A percentile compares a stretch with the other conserved stretches of the same genome.
These are phyloP conservation scores for Pseudotriccus pelzelni DNA, from an alignment of 2,797 vertebrate species.

Conservation along the genomic window DNA sequence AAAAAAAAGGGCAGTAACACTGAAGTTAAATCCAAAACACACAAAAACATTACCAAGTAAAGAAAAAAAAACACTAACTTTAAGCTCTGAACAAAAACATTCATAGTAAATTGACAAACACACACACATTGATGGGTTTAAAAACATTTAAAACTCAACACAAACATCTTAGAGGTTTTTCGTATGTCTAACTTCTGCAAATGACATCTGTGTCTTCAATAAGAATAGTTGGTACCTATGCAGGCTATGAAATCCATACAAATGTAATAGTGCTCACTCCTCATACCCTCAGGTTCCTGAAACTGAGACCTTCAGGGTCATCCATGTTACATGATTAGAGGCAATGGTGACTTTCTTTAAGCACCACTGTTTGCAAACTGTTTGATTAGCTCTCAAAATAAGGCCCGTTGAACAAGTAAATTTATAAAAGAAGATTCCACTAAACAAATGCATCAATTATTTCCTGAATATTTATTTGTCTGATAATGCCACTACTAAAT, in stretches of 20 bases:
- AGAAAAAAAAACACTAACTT: background rate
- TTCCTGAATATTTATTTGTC: background rate
- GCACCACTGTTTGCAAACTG: background rate
- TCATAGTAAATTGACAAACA: background rate
- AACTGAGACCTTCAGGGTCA: background rate
- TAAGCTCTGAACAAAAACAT: background rate
- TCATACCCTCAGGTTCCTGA: background rate
- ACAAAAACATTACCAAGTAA: background rate
- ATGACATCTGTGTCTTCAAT: background rate
- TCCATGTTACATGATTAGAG: background rate
- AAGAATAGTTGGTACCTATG: background rate
- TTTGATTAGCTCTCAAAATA: background rate
- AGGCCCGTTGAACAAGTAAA: background rate
- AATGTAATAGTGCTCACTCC: background rate
- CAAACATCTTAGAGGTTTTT: background rate
- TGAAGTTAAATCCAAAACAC: background rate
- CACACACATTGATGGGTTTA: background rate
- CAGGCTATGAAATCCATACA: background rate
- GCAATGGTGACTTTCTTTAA: background rate
- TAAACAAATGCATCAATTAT: background rate
- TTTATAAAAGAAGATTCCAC: background rate
- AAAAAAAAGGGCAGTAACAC: background rate
- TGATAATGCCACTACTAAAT: background rate
- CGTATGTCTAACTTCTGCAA: background rate
- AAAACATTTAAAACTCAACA: background rate